Evolutionary conservation across 1,140 invertebrate genomes (phyloP).

Genomic region (Cydia fagiglandana): DNA sequence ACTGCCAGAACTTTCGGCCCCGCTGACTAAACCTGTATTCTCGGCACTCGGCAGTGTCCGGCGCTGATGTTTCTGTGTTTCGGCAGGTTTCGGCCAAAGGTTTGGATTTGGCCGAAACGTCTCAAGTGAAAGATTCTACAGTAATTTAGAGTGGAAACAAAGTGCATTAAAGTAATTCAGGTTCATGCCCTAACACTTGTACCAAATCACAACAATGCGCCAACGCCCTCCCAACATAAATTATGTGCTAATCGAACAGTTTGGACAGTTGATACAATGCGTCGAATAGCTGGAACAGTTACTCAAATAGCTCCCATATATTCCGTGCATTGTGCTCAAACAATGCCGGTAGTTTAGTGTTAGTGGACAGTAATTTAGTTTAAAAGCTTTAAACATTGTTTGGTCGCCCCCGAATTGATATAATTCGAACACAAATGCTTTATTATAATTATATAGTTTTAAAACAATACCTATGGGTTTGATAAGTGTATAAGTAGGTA

Average conservation of each 20-base stretch:
- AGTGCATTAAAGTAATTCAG: background rate
- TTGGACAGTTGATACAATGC: conserved; percentile 20
- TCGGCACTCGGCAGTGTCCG: too few species aligned
- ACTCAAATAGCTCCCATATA: conserved; percentile 18
- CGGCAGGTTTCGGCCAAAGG: too few species aligned
- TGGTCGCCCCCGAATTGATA: background rate
- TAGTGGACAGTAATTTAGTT: conserved; percentile 29
- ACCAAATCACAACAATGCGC: background rate
- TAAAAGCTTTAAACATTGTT: conserved; percentile 22
- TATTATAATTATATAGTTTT: background rate
- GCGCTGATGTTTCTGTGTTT: too few species aligned
- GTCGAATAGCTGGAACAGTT: conserved; percentile 4
- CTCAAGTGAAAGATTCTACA: too few species aligned
- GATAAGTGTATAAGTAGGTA: too few species aligned
- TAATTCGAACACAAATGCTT: background rate
- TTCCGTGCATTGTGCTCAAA: background rate
- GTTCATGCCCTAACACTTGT: background rate
- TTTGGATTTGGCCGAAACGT: too few species aligned
- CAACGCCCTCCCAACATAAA: conserved; percentile 9
- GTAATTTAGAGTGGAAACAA: background rate
- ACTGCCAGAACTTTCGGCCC: too few species aligned
- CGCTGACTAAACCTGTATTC: too few species aligned
- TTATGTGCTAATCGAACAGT: conserved; percentile 27
- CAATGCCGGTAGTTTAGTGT: conserved; percentile 17
- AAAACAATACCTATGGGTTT: background rate